Evolutionary conservation across 2,888 invertebrate genomes (phyloP).

Genomic region (Cerastis rubricosa): DNA sequence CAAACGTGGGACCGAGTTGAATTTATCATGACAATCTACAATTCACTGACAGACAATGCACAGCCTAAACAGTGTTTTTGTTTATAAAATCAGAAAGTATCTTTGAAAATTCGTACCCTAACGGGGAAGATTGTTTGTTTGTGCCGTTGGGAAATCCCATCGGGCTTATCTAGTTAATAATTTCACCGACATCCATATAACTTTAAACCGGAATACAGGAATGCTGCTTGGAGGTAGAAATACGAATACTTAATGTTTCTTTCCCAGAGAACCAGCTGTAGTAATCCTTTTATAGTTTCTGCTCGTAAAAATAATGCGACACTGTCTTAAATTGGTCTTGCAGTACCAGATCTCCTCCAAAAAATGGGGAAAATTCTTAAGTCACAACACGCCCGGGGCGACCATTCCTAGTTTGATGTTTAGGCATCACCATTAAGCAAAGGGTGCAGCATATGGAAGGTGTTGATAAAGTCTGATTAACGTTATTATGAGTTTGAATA

Average conservation of each 20-base stretch:
- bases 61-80: not conserved
- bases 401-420: not conserved
- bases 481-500: not conserved
- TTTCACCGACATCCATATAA: not conserved
- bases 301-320: not conserved
- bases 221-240: not conserved
- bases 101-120: not conserved
- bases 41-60: not conserved
- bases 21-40: not conserved
- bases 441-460: not conserved
- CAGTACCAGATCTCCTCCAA: not conserved
- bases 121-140: not conserved
- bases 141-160: not conserved
- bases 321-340: not conserved
- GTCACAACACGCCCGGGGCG: not conserved
- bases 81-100: not conserved
- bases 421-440: not conserved
- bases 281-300: not conserved
- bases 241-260: not conserved
- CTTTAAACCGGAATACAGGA: slow-evolving; percentile 17
- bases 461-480: not conserved
- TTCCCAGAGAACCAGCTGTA: not conserved
- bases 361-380: not conserved
- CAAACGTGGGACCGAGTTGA: not conserved
- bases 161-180: not conserved